These are phyloP conservation scores for Xiphophorus hellerii DNA, from an alignment of 2,113 vertebrate genomes.

Conservation along the genomic window DNA sequence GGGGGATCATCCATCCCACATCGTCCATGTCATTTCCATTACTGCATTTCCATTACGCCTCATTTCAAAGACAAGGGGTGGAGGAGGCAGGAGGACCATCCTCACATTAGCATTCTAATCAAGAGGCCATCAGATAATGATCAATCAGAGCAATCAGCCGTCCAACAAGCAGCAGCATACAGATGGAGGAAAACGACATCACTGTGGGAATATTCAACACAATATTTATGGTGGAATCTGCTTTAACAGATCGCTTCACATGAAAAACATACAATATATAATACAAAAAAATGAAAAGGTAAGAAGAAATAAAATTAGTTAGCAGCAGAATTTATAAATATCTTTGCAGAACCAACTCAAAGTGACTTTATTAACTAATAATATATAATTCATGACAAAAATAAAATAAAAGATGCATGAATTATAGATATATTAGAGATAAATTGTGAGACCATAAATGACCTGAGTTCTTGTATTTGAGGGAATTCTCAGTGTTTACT, in stretches of 20 bases:
- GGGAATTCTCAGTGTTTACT: background rate
- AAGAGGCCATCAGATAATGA: conserved; percentile 81
- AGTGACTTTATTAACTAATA: background rate
- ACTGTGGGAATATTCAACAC: conserved; percentile 1
- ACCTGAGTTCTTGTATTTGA: background rate
- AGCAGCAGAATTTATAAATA: no score
- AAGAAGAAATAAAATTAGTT: background rate
- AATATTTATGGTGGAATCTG: background rate
- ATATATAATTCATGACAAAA: background rate
- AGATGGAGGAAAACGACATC: conserved; percentile 36
- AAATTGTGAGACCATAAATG: background rate
- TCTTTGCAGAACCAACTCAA: background rate
- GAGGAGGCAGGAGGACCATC: conserved; percentile 45
- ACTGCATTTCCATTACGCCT: conserved; percentile 74
- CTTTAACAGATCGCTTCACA: background rate
- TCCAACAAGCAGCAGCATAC: conserved; percentile 57
- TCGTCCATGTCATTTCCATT: conserved; percentile 76
- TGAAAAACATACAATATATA: background rate
- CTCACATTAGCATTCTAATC: conserved; percentile 84
- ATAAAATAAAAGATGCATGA: background rate
- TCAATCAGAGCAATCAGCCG: conserved; percentile 76
- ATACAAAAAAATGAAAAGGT: background rate
- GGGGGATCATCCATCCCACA: conserved; percentile 81
- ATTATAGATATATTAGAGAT: background rate
- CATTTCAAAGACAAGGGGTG: conserved; percentile 60